Evolutionary conservation across 2,113 vertebrate species (phyloP), one percentile per base, ranked within the genome.

Genomic region (Campylomormyrus numenius): DNA sequence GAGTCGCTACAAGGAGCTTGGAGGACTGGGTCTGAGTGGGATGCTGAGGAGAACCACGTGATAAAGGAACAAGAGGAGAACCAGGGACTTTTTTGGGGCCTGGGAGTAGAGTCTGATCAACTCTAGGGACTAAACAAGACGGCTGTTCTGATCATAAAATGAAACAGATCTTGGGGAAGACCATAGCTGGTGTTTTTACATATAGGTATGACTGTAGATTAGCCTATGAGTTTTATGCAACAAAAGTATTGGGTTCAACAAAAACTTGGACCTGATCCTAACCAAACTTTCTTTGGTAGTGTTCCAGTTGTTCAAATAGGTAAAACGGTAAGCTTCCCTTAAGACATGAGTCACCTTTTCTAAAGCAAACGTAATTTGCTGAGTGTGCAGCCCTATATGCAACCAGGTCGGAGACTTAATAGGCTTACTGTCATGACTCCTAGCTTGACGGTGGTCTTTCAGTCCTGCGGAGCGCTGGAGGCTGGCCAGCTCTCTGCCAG

Each of bases 401-500:
- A 3, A 24, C 48, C 83, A 85, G n/a, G 11, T 49, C 10, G 4
- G 45, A 85, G 46, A 48, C 45, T 49, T 46, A 13, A 48, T 85
- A n/a, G 56, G 24, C 56, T n/a, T 62, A 24, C 21, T 87, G 49
- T 50, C 46, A 50, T 87, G 85, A 52, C 13, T 52, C 85, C 27
- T 48, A n/a, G 85, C 27, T 50, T 52, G 21, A 52, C 52, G 11
- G 48, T 17, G 13, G 52, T 88, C 90, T 46, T 91, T 46, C 48
- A 92, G 84, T 92, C 85, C 91, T 89, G 87, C 88, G 91, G 91
- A 88, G 9, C 70, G 13, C 90, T 52, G 89, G 88, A 91, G 89
- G 1, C 27, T 31, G 58, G 77, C 70, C 42, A 24, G n/a, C 39
- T 93, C 58, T 92, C 91, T 92, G 88, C 93, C 92, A 49, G 91